These are phyloP conservation scores for Dunckerocampus dactyliophorus DNA, from an alignment of 2,113 vertebrate genomes.

Conservation along the genomic window DNA sequence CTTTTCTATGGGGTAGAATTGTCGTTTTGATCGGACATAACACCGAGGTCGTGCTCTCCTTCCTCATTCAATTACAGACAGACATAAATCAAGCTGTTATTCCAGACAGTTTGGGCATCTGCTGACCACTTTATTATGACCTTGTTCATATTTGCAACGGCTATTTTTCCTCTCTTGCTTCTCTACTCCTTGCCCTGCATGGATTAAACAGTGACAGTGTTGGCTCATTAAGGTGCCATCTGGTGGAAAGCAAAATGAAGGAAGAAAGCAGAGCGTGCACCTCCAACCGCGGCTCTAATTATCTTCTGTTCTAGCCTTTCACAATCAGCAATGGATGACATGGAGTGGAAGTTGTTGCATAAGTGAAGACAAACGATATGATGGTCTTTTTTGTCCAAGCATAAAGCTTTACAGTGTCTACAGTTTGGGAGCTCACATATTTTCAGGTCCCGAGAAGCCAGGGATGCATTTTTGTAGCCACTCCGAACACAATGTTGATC, in stretches of 20 bases:
- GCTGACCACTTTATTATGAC: slow-evolving; percentile 56
- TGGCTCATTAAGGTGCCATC: slow-evolving; percentile 60
- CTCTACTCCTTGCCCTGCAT: slow-evolving; percentile 17
- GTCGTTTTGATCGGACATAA: slow-evolving; percentile 20
- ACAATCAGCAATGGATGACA: slow-evolving; percentile 8
- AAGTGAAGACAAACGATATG: neutral
- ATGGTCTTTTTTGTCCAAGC: neutral
- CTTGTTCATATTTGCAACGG: slow-evolving; percentile 57
- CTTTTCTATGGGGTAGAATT: slow-evolving; percentile 25
- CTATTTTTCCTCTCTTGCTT: slow-evolving; percentile 29
- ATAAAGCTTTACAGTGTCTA: neutral
- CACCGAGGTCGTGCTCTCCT: slow-evolving; percentile 44
- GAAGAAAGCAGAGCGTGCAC: slow-evolving; percentile 27
- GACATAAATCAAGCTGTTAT: slow-evolving; percentile 50
- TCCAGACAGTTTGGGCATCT: slow-evolving; percentile 41
- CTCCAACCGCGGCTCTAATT: slow-evolving; percentile 22
- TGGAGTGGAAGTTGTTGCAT: slow-evolving; percentile 14
- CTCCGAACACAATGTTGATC: slow-evolving; percentile 8
- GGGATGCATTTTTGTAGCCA: slow-evolving; percentile 7
- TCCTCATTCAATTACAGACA: slow-evolving; percentile 53
- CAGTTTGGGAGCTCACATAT: neutral
- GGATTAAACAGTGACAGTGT: slow-evolving; percentile 54
- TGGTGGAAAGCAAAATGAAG: slow-evolving; percentile 49
- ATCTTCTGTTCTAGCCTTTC: slow-evolving; percentile 20
- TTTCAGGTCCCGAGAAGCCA: slow-evolving; percentile 6